Evolutionary conservation across 2,113 vertebrate species (phyloP), one percentile per base, ranked within the genome.

Genomic region (Callithrix jacchus): DNA sequence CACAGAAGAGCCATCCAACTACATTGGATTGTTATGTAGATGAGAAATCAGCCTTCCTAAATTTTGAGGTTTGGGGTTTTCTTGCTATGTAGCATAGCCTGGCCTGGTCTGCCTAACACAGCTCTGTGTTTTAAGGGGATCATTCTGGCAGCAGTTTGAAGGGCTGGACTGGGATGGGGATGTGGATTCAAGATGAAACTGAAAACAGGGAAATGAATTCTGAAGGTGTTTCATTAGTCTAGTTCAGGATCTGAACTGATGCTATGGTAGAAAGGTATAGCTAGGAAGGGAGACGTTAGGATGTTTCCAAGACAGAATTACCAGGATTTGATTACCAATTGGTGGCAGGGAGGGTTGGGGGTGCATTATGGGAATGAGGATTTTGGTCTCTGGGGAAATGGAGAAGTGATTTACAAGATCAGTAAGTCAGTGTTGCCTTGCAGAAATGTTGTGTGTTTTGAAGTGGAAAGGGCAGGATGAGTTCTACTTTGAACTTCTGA

Each of bases 321-420:
- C 23, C 3, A 83, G 40, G 37, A 77, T 89, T 52, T 70, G 61
- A 42, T 49, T 77, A 45, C 8, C 54, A 61, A n/a, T 64, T 30
- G 13, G 6, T 80, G 8, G 61, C 12, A 0, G 17, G 47, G 27
- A 3, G 0, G 42, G 70, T 12, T 27, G n/a, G 68, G 27, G 32
- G 5, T 52, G 52, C 52, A 52, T 52, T 52, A 52, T 52, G 27
- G 27, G 52, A 66, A 45, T n/a, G 17, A 61, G 20, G 37, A 8
- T 52, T 95, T 93, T 83, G 87, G 45, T 92, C n/a, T n/a, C n/a
- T 37, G 52, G 3, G 25, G 18, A 94, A 73, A 74, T 54, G 49
- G 35, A 70, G 71, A 82, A 71, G 32, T 61, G 58, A 79, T 42
- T 89, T 82, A n/a, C 0, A 10, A 82, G 37, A 47, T 17, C 16